phyloP scores from a whole-genome alignment of 2,888 invertebrate species.

The Eudasyphora cyanicolor region DNA sequence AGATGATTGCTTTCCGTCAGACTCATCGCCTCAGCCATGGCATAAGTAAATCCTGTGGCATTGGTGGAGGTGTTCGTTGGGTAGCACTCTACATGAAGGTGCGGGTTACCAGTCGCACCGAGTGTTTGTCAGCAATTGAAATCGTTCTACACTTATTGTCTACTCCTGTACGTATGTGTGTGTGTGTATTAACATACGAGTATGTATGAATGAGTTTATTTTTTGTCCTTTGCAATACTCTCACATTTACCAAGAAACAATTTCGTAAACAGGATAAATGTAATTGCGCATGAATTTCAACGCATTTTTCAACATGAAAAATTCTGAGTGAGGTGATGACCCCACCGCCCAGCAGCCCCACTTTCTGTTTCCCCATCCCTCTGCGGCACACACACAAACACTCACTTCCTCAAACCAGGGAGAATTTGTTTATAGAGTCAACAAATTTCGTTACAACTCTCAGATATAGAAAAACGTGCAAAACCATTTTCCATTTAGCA shows the following conservation, averaged over 20 bases:
- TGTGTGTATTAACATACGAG: not conserved
- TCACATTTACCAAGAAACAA: slow-evolving; percentile 74
- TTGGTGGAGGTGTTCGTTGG: slow-evolving; percentile 1
- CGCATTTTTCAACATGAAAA: slow-evolving; percentile 74
- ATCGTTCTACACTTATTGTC: slow-evolving; percentile 30
- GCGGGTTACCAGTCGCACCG: not conserved
- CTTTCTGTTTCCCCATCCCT: no score
- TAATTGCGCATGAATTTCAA: slow-evolving; percentile 80
- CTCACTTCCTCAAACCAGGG: not conserved
- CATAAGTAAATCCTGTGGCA: not conserved
- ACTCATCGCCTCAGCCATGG: not conserved
- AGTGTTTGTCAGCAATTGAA: slow-evolving; percentile 32
- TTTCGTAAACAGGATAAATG: slow-evolving; percentile 80
- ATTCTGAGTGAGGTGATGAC: slow-evolving; percentile 36
- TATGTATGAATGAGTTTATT: not conserved
- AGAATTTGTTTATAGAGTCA: slow-evolving; percentile 6
- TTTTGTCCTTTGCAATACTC: slow-evolving; percentile 17
- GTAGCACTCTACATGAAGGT: not conserved
- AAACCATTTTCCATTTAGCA: not conserved
- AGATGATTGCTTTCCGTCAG: slow-evolving; percentile 13
- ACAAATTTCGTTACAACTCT: slow-evolving; percentile 16
- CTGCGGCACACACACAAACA: not conserved
- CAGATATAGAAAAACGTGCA: not conserved
- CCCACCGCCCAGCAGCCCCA: not conserved
- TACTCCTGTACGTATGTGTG: not conserved